These are phyloP conservation scores for Scrobipalpa costella DNA, from an alignment of 2,888 invertebrate genomes.

Conservation along the genomic window DNA sequence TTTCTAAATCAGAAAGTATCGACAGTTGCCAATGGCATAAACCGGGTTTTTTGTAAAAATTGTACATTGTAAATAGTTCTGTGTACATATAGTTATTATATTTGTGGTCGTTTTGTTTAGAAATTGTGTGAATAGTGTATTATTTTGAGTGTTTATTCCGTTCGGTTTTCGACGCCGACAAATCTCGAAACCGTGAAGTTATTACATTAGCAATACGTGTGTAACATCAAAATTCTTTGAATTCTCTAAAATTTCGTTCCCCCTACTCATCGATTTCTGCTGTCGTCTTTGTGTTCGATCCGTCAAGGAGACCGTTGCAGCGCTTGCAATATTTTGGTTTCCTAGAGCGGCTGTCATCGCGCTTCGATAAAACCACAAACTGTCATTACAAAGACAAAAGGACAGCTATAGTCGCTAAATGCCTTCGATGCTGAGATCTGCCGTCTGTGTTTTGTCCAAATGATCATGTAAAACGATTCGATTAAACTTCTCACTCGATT, in stretches of 20 bases:
- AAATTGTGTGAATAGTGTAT: constrained; percentile 83
- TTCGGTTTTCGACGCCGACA: constrained; percentile 84
- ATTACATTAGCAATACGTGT: constrained; percentile 69
- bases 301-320: constrained; percentile 77
- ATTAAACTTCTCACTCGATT: constrained; percentile 48
- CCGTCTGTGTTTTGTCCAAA: constrained; percentile 48
- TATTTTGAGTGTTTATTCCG: constrained; percentile 81
- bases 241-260: constrained; percentile 42
- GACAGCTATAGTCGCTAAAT: constrained; percentile 56
- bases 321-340: constrained; percentile 77
- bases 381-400: constrained; percentile 73
- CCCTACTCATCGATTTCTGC: constrained; percentile 53
- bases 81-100: constrained; percentile 88
- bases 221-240: constrained; percentile 52
- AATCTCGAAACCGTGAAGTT: constrained; percentile 66
- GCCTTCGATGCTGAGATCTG: constrained; percentile 50
- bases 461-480: constrained; percentile 63
- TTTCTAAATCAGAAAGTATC: constrained; percentile 83
- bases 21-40: constrained; percentile 85
- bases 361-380: constrained; percentile 62
- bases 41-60: constrained; percentile 82
- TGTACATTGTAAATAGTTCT: constrained; percentile 87
- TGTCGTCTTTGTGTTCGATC: constrained; percentile 81
- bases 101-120: constrained; percentile 83
- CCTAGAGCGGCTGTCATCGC: constrained; percentile 75